Evolutionary conservation across 1,140 invertebrate species (phyloP).

Genomic region (Melitaea cinxia): DNA sequence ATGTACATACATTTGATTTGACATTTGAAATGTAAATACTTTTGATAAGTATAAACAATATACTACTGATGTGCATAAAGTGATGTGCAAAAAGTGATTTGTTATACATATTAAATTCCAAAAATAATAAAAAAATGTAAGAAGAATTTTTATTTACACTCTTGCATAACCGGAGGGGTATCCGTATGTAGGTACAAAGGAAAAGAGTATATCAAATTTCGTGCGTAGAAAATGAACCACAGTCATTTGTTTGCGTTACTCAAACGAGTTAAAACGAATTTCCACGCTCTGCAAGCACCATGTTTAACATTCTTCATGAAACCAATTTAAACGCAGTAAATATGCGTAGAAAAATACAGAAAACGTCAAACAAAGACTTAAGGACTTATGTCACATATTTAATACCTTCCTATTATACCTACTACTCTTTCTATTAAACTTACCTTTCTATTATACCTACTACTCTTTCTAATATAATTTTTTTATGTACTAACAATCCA

Average conservation of each 20-base stretch:
- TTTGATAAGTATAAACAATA: too few species aligned
- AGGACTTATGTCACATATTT: too few species aligned
- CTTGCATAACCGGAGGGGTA: conserved; percentile 7
- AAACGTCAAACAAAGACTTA: background rate
- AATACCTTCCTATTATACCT: too few species aligned
- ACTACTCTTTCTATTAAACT: too few species aligned
- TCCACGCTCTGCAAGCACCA: conserved; percentile 38
- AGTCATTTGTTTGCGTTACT: conserved; percentile 58
- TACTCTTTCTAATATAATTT: too few species aligned
- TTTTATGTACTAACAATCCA: too few species aligned
- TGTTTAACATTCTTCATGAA: conserved; percentile 62
- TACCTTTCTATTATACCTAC: too few species aligned
- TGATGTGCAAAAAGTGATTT: too few species aligned
- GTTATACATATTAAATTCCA: conserved; percentile 9
- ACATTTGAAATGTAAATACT: too few species aligned
- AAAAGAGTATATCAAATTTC: conserved; percentile 52
- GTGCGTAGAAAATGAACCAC: conserved; percentile 51
- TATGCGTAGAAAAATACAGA: background rate
- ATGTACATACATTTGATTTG: too few species aligned
- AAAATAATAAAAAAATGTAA: conserved; percentile 14
- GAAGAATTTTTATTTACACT: conserved; percentile 21
- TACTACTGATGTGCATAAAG: background rate
- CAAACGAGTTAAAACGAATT: conserved; percentile 62
- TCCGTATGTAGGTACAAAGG: conserved; percentile 17
- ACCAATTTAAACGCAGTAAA: conserved; percentile 29